These are phyloP conservation scores for Sarcoramphus papa DNA, from an alignment of 2,797 vertebrate species.

Conservation along the genomic window DNA sequence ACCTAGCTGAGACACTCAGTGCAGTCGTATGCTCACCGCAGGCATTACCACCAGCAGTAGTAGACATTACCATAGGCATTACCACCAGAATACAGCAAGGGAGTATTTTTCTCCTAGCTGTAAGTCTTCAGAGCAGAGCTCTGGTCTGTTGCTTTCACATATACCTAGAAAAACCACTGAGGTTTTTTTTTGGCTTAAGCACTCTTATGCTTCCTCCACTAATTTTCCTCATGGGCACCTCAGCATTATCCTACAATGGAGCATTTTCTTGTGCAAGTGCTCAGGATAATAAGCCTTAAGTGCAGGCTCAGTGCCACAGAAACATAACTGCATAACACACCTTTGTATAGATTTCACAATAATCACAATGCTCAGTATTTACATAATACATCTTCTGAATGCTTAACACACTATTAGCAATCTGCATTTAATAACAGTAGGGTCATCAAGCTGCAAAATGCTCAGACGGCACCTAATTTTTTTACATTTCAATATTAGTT, in stretches of 20 bases:
- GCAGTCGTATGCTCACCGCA: accelerated
- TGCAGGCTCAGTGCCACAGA: neutral
- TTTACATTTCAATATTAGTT: neutral
- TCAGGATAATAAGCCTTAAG: neutral
- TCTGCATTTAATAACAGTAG: neutral
- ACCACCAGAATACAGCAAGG: neutral
- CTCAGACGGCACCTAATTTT: neutral
- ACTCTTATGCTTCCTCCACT: neutral
- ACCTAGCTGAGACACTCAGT: neutral
- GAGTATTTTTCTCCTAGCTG: neutral
- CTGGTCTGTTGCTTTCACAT: neutral
- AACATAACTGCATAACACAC: neutral
- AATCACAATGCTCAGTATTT: neutral
- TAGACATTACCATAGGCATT: neutral
- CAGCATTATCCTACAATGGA: neutral
- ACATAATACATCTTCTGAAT: neutral
- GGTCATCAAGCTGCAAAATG: neutral
- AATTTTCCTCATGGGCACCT: neutral
- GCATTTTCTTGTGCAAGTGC: neutral
- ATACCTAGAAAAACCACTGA: neutral
- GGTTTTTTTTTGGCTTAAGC: neutral
- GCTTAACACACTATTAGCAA: neutral
- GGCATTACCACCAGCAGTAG: neutral
- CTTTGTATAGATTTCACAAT: neutral
- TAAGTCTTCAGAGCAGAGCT: neutral